Evolutionary conservation across 2,888 invertebrate genomes (phyloP).

Genomic region (Drosophila mulleri): DNA sequence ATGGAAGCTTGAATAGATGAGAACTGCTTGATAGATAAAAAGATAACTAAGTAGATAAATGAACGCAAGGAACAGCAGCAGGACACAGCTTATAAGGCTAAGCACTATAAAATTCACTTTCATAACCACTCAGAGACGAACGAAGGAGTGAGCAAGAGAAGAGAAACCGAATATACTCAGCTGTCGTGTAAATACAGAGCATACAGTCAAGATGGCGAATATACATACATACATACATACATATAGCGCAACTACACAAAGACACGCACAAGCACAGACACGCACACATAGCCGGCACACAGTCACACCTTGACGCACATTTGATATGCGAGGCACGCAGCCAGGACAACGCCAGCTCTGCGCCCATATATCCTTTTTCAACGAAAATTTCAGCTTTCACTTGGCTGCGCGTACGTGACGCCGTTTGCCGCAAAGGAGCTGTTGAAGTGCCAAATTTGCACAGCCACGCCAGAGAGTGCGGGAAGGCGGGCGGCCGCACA

Average conservation of each 20-base stretch:
- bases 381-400: conserved; percentile 75
- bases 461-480: conserved; percentile 1
- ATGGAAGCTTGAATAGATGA: no score
- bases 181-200: background rate
- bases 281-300: conserved; percentile 22
- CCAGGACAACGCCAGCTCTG: conserved; percentile 72
- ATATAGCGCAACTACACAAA: conserved; percentile 11
- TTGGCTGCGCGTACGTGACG: conserved; percentile 72
- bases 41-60: background rate
- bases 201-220: conserved; percentile 61
- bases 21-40: no score
- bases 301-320: conserved; percentile 24
- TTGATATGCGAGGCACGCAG: conserved; percentile 72
- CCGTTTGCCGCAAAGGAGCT: conserved; percentile 83
- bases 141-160: background rate
- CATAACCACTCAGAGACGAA: no score
- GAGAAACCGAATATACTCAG: background rate
- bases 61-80: background rate
- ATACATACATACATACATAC: conserved; percentile 25
- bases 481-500: no score
- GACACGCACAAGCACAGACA: conserved; percentile 19
- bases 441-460: conserved; percentile 84
- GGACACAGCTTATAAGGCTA: background rate
- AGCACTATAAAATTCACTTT: background rate
- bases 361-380: conserved; percentile 78